Conservation (phyloP, 2,113 vertebrate species). For the Istiophorus platypterus region DNA sequence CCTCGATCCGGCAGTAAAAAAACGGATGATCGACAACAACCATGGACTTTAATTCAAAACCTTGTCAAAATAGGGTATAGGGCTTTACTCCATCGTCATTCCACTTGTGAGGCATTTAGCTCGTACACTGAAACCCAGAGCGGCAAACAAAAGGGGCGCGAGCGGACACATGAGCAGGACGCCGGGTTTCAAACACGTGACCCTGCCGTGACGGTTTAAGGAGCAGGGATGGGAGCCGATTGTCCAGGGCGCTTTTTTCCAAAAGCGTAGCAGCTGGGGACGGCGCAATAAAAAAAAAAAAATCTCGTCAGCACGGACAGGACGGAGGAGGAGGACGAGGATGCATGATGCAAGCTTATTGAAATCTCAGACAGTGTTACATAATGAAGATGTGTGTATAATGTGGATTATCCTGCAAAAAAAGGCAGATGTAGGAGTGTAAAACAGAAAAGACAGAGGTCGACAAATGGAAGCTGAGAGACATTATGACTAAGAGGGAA, state of each 20-base stretch:
- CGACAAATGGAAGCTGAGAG: background rate
- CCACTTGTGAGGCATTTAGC: constrained; percentile 33
- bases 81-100: constrained; percentile 33
- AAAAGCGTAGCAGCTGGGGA: no score
- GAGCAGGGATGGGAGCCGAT: background rate
- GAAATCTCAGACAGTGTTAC: constrained; percentile 30
- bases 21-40: background rate
- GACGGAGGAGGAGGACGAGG: background rate
- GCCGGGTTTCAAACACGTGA: no score
- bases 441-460: background rate
- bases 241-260: background rate
- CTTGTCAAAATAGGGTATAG: constrained; percentile 34
- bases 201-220: background rate
- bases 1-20: background rate
- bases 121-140: constrained; percentile 4
- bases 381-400: constrained; percentile 29
- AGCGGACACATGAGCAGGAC: no score
- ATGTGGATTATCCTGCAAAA: constrained; percentile 8
- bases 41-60: background rate
- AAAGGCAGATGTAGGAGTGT: background rate
- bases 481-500: background rate
- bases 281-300: background rate
- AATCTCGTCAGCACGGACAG: background rate
- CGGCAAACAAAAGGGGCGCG: constrained; percentile 17
- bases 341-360: constrained; percentile 50